These are phyloP conservation scores for Squalus acanthias DNA, from an alignment of 2,797 vertebrate species.

Conservation along the genomic window DNA sequence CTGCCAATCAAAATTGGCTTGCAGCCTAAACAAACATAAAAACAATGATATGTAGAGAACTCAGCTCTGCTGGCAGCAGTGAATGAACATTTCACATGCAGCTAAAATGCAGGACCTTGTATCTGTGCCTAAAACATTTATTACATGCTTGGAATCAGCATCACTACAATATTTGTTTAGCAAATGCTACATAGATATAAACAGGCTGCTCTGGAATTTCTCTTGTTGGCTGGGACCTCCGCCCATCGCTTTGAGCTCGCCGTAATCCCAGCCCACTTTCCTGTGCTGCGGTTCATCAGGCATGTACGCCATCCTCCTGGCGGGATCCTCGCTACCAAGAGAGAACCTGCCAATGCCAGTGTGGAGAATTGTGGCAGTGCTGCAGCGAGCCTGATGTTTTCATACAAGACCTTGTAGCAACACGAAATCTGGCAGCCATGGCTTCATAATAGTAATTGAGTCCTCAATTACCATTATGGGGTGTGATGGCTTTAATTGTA, in stretches of 20 bases:
- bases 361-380: not conserved
- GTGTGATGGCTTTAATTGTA: not conserved
- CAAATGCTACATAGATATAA: not conserved
- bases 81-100: not conserved
- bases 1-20: not conserved
- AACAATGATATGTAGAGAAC: slow-evolving; percentile 1
- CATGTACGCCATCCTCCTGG: not conserved
- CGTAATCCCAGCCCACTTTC: not conserved
- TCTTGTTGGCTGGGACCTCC: not conserved
- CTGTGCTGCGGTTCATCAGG: not conserved
- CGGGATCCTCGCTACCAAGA: not conserved
- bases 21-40: not conserved
- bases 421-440: not conserved
- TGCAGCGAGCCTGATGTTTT: not conserved
- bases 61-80: not conserved
- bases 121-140: not conserved
- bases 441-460: not conserved
- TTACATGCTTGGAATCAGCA: not conserved
- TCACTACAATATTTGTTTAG: not conserved
- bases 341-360: not conserved
- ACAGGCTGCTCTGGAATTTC: not conserved
- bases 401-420: not conserved
- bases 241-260: not conserved
- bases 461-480: not conserved
- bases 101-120: not conserved